These are phyloP conservation scores for Sebastes iracundus DNA, from an alignment of 2,797 vertebrate species.

Conservation along the genomic window DNA sequence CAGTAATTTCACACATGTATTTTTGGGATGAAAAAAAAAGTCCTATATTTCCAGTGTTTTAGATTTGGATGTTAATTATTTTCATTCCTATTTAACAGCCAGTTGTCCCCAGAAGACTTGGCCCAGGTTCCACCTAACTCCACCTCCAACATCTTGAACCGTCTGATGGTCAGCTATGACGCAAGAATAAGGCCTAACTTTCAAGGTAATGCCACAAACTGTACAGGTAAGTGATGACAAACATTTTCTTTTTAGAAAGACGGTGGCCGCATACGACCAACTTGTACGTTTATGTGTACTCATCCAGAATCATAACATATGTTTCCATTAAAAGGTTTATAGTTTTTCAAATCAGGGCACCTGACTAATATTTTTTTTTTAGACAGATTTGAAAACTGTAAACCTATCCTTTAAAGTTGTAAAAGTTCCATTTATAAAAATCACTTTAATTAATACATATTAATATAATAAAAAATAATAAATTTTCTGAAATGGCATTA, in stretches of 20 bases:
- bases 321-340: background rate
- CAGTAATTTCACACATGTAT: background rate
- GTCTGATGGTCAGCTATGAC: slow-evolving; percentile 93
- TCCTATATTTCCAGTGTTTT: background rate
- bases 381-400: background rate
- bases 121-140: slow-evolving; percentile 93
- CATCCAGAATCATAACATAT: background rate
- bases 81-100: slow-evolving; percentile 71
- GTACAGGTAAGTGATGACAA: background rate
- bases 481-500: background rate
- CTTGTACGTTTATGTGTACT: background rate
- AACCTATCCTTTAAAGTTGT: no score
- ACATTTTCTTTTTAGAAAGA: background rate
- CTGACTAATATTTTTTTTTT: background rate
- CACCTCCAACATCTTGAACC: slow-evolving; percentile 95
- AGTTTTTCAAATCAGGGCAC: background rate
- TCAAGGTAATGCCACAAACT: slow-evolving; percentile 86
- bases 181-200: slow-evolving; percentile 97
- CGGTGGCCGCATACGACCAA: background rate
- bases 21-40: background rate
- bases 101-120: slow-evolving; percentile 92
- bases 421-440: no score
- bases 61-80: background rate
- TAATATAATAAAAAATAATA: no score
- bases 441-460: no score